Percentiles rank a stretch among this genome's conserved stretches.
phyloP scores from a whole-genome alignment of 2,113 vertebrate species.

The Myotis lucifugus region DNA sequence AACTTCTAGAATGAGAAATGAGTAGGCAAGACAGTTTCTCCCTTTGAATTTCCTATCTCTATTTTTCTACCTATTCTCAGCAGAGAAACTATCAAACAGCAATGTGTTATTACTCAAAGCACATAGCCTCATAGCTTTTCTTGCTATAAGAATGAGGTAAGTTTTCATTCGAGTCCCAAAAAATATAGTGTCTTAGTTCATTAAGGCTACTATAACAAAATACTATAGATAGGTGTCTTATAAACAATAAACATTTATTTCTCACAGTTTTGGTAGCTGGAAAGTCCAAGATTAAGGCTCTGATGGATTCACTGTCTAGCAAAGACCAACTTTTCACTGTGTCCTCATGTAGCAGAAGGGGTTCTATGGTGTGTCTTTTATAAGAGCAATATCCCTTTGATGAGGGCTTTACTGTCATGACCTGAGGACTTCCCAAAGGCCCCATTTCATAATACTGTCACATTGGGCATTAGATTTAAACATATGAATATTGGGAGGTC shows the following conservation, averaged over 20 bases:
- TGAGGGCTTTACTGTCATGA: background rate
- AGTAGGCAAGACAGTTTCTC: background rate
- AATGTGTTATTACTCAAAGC: slow-evolving; percentile 8
- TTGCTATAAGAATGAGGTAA: background rate
- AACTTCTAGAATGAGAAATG: background rate
- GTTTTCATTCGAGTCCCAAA: background rate
- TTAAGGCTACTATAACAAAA: background rate
- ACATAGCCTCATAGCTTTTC: background rate
- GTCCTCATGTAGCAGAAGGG: background rate
- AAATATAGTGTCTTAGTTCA: background rate
- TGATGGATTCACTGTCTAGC: background rate
- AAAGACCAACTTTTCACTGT: background rate
- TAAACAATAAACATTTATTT: background rate
- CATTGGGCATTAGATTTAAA: background rate
- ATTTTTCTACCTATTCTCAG: background rate
- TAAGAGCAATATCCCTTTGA: background rate
- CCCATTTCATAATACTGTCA: background rate
- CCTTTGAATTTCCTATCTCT: background rate
- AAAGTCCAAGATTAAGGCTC: background rate
- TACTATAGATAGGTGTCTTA: background rate
- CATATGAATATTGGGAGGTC: background rate
- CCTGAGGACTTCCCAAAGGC: background rate
- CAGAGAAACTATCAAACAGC: slow-evolving; percentile 29
- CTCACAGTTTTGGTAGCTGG: background rate
- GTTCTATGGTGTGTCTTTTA: background rate